Base-by-base conservation (phyloP, 1,140 invertebrate genomes). In the Brachionus calyciflorus region DNA sequence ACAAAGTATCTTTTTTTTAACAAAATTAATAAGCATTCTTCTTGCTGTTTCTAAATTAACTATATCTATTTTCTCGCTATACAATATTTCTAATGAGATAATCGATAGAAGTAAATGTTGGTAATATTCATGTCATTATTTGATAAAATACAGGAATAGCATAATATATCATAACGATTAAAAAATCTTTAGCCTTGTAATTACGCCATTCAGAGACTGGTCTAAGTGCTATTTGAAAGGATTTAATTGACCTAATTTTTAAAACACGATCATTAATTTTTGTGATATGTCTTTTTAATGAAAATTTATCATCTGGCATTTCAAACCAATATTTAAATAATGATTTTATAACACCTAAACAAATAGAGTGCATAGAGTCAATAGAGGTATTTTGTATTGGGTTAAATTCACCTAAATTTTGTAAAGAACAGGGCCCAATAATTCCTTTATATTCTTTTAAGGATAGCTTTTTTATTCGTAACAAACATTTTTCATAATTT, bases 241-340 rank as follows among this genome's bases (percentile, higher is more conserved):
- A 37, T 28, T 17, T 0, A 30, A 28, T 24, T 30, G 55, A 28
- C 17, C 28, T 26, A 0, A 57, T 57, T 57, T 57, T 57, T 33
- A 57, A n/a, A 1, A 57, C 28, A 24, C 51, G 51, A 53, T 3
- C 21, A 53, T 53, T 53, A 1, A 53, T 53, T 57, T 26, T 30
- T 0, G 28, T 28, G 28, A 6, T 0, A 28, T 1, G 33, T 0
- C 0, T 57, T 57, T 30, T 57, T 0, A 57, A 17, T 57, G 55
- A 57, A 17, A 26, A 26, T 37, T 30, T 30, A 57, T 28, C 17
- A 30, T 57, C 33, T 33, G 55, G 28, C 1, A 30, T 57, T 33
- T 57, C 55, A 57, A 57, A 57, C 55, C 55, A 57, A 57, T 57
- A 57, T 37, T 37, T 28, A 33, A 57, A 57, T n/a, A 57, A 33